Evolutionary conservation across 1,140 invertebrate species (phyloP).

Genomic region (Drosophila lowei): DNA sequence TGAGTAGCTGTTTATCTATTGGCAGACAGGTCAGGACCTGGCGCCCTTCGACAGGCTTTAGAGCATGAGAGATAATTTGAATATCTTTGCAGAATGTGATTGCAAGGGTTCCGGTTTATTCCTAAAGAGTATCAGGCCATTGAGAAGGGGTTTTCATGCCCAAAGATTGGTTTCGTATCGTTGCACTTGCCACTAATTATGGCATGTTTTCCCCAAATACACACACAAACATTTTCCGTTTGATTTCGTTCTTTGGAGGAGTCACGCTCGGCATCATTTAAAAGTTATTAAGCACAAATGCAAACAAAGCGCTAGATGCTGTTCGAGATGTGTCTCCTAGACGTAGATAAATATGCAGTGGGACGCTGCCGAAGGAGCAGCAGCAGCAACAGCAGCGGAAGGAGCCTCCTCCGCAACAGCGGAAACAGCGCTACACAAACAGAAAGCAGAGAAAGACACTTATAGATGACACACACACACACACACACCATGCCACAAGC

Average conservation of each 20-base stretch:
- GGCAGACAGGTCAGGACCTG: too few relatives aligned
- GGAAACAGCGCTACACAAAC: constrained; percentile 44
- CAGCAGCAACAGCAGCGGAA: background rate
- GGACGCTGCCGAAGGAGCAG: background rate
- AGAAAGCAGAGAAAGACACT: constrained; percentile 34
- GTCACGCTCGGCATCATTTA: constrained; percentile 36
- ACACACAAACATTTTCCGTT: constrained; percentile 3
- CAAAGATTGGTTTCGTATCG: background rate
- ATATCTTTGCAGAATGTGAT: too few relatives aligned
- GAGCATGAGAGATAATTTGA: too few relatives aligned
- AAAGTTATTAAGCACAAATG: constrained; percentile 71
- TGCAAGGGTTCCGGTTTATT: too few relatives aligned
- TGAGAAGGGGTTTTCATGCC: too few relatives aligned
- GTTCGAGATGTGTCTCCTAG: constrained; percentile 52
- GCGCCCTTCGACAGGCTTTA: too few relatives aligned
- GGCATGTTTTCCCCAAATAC: constrained; percentile 4
- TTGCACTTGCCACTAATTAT: constrained; percentile 30
- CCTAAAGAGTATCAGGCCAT: too few relatives aligned
- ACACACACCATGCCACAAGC: constrained; percentile 2
- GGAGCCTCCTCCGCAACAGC: constrained; percentile 4
- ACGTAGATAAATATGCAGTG: constrained; percentile 58
- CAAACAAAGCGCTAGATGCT: constrained; percentile 54
- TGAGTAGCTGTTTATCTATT: too few relatives aligned
- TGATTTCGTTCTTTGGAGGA: constrained; percentile 21
- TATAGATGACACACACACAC: constrained; percentile 46